Base-by-base conservation (phyloP, 2,113 vertebrate species). In the Elephas maximus region DNA sequence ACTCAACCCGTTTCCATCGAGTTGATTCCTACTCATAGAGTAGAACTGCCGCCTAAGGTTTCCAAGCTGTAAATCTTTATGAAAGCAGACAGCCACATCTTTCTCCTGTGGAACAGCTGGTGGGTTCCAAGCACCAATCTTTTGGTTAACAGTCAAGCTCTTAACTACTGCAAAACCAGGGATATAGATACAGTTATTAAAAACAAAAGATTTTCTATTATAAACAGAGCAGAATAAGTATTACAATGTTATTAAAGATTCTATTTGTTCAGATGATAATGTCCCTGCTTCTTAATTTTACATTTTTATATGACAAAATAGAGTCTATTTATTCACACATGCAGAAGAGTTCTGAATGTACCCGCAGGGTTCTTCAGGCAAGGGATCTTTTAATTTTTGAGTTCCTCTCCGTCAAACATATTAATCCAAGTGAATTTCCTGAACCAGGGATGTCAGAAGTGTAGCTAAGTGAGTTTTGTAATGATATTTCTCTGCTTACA, bases 291-390 rank as follows among this genome's bases (percentile, higher is more conserved):
- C 41, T 57, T 74, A 65, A 84, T 83, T 90, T 93, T 85, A 92
- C 8, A 77, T 78, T 93, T 94, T 86, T 92, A 41, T 44, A 12
- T 37, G 41, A 88, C 28, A 67, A 94, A 88, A 77, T 88, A 87
- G 17, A 76, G 30, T 48, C 14, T 80, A 76, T 74, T 93, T 94
- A 73, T 67, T 85, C 7, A 11, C 12, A 41, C 79, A 15, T 76
- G 14, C 79, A 79, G 18, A 94, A 62, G 26, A 92, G 37, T 41
- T 97, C n/a, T 80, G 71, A 94, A 90, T 77, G 24, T 95, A 67
- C 92, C 6, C 48, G n/a, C 3, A 44, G 20, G 77, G 18, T 33
- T 94, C 37, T 57, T 88, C 53, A 63, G 53, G 8, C 45, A 91
- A 96, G 51, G n/a, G 12, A 80, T 95, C 18, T 65, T 95, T 92